phyloP scores from a whole-genome alignment of 2,797 vertebrate genomes.

The Hydrocynus forskahlii region DNA sequence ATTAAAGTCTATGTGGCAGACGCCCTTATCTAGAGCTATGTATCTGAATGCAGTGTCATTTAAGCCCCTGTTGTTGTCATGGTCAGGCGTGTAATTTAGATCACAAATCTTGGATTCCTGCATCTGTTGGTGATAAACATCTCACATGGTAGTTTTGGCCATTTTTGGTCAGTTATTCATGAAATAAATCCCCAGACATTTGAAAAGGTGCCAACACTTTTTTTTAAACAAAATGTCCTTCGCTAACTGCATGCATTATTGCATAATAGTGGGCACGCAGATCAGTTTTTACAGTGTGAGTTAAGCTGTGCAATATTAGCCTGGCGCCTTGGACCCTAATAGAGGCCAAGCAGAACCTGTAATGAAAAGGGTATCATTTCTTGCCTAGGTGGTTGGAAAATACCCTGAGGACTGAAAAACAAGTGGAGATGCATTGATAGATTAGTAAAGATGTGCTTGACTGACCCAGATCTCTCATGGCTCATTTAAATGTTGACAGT shows the following conservation, averaged over 20 bases:
- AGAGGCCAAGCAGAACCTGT: neutral
- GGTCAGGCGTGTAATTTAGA: neutral
- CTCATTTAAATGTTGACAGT: slow-evolving; percentile 10
- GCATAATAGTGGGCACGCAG: neutral
- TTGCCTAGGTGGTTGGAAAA: neutral
- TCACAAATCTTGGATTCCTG: neutral
- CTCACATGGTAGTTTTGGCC: neutral
- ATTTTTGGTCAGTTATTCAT: neutral
- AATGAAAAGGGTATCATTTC: slow-evolving; percentile 13
- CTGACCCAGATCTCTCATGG: slow-evolving; percentile 17
- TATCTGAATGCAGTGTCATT: too few relatives aligned
- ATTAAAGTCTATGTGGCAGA: too few relatives aligned
- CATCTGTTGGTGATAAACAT: neutral
- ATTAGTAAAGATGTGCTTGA: slow-evolving; percentile 2
- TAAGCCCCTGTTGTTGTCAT: too few relatives aligned
- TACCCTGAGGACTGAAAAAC: neutral
- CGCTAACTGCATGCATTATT: neutral
- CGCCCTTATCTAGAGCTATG: too few relatives aligned
- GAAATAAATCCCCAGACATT: neutral
- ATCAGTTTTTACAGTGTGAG: neutral
- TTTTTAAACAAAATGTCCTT: too few relatives aligned
- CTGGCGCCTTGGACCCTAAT: neutral
- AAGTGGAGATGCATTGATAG: too few relatives aligned
- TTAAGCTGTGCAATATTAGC: slow-evolving; percentile 11
- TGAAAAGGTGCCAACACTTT: neutral